These are phyloP conservation scores for Peromyscus polionotus DNA, from an alignment of 2,113 vertebrate species.

Conservation along the genomic window DNA sequence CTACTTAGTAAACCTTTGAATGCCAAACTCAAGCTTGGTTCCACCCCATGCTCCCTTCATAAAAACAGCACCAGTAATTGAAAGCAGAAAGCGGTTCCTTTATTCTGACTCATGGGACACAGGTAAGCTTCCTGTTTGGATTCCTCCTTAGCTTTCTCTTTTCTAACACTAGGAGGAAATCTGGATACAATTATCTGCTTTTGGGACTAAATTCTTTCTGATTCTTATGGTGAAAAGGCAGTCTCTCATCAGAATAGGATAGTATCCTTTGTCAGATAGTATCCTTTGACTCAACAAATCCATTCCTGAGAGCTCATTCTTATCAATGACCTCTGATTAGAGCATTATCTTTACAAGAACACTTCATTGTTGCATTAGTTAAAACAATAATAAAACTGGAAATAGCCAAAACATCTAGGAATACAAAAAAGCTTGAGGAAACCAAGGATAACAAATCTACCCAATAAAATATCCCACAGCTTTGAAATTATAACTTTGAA, in stretches of 20 bases:
- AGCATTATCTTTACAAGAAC: constrained; percentile 29
- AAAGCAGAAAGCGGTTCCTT: constrained; percentile 68
- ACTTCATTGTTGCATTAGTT: background rate
- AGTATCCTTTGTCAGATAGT: constrained; percentile 7
- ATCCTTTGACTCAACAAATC: constrained; percentile 32
- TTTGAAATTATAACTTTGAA: constrained; percentile 54
- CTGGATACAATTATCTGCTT: constrained; percentile 63
- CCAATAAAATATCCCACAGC: background rate
- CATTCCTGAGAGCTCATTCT: constrained; percentile 29
- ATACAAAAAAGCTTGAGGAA: constrained; percentile 38
- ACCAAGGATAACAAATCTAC: constrained; percentile 16
- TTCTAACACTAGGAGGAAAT: constrained; percentile 44
- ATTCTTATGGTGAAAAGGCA: constrained; percentile 23
- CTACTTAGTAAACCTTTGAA: constrained; percentile 55
- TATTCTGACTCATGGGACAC: constrained; percentile 50
- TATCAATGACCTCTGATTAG: constrained; percentile 3
- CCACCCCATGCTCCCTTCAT: constrained; percentile 43
- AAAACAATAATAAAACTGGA: constrained; percentile 48
- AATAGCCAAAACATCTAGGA: background rate
- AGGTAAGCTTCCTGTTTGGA: constrained; percentile 69
- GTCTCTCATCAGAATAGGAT: constrained; percentile 58
- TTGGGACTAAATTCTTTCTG: constrained; percentile 53
- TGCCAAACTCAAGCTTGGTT: constrained; percentile 63
- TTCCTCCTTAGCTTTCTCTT: constrained; percentile 40
- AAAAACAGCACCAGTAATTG: constrained; percentile 65